phyloP scores from a whole-genome alignment of 2,113 vertebrate species.

The Pungitius pungitius region DNA sequence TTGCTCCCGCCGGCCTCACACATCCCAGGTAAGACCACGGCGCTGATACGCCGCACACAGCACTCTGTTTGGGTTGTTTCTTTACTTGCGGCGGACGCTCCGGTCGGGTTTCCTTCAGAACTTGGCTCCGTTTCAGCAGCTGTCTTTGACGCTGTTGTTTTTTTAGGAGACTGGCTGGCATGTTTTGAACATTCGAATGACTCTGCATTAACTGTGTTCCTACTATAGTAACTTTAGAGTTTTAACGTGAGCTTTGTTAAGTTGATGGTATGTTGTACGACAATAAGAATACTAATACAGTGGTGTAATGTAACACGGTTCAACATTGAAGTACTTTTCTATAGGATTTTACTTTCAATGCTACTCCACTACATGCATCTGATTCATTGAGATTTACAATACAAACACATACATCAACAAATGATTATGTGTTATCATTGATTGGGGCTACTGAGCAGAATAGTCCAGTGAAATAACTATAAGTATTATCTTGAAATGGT shows the following conservation, averaged over 20 bases:
- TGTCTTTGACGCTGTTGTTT: neutral
- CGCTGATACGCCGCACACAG: slow-evolving; percentile 3
- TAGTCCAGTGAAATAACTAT: neutral
- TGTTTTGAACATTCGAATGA: neutral
- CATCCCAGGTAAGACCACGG: slow-evolving; percentile 49
- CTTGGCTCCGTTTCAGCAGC: slow-evolving; percentile 18
- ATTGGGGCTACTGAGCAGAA: neutral
- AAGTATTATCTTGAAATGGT: neutral
- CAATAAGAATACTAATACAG: neutral
- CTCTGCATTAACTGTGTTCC: neutral
- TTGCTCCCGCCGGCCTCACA: slow-evolving; percentile 29
- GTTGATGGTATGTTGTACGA: neutral
- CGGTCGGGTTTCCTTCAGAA: slow-evolving; percentile 9
- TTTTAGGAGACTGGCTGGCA: slow-evolving; percentile 6
- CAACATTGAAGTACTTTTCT: neutral
- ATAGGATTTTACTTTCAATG: neutral
- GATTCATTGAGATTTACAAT: neutral
- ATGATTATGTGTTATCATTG: neutral
- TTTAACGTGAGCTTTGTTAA: neutral
- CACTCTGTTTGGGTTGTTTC: neutral
- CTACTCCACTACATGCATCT: neutral
- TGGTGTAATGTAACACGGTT: neutral
- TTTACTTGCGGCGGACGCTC: neutral
- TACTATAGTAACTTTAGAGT: neutral
- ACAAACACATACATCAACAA: neutral